These are phyloP conservation scores for Miltochrista miniata DNA, from an alignment of 2,888 invertebrate genomes.

Conservation along the genomic window DNA sequence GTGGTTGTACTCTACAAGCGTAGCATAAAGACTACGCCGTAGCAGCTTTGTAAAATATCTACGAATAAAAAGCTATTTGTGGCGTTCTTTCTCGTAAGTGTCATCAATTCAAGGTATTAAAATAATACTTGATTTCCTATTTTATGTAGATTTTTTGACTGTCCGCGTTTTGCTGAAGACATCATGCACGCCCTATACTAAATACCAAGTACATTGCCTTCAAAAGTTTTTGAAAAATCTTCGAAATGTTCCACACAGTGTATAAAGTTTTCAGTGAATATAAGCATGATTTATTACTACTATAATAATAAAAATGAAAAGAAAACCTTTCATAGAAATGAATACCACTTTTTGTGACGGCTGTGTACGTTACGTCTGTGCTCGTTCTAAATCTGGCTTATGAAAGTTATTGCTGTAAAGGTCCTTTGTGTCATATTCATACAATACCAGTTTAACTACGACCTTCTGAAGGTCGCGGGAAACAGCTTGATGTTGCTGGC, in stretches of 20 bases:
- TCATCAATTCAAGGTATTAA: no score
- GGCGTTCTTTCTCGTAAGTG: no score
- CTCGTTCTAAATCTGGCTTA: no score
- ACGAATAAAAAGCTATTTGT: background rate
- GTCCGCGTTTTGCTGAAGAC: no score
- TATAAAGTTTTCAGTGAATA: constrained; percentile 34
- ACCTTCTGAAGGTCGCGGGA: no score
- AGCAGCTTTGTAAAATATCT: background rate
- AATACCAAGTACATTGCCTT: constrained; percentile 23
- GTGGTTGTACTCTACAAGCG: background rate
- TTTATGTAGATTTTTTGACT: no score
- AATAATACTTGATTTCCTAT: no score
- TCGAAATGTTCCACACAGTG: constrained; percentile 27
- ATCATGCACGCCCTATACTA: constrained; percentile 9
- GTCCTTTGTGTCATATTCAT: background rate
- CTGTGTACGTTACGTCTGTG: no score
- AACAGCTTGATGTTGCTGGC: no score
- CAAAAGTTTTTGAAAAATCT: constrained; percentile 27
- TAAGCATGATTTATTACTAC: constrained; percentile 43
- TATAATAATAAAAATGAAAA: background rate
- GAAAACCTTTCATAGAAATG: background rate
- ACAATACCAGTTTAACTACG: no score
- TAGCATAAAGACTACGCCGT: constrained; percentile 5
- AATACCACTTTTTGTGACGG: background rate
- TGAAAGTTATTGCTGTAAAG: no score